Evolutionary conservation across 2,113 vertebrate species (phyloP).

Genomic region (human (Homo sapiens)): GRCh38 chr12:116243501-116244000

Average conservation of each 20-base stretch:
- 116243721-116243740: neutral
- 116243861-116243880: conserved; percentile 35
- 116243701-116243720: neutral
- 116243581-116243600: conserved; percentile 32
- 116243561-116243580: neutral
- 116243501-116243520: conserved; percentile 21
- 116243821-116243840: neutral
- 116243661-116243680: neutral
- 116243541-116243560: neutral
- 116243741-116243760: neutral
- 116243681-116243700: neutral
- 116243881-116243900: conserved; percentile 67
- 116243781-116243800: neutral
- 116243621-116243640: neutral
- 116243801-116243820: neutral
- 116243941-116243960: conserved; percentile 52
- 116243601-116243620: neutral
- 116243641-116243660: neutral
- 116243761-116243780: neutral
- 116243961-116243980: neutral
- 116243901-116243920: conserved; percentile 58
- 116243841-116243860: neutral
- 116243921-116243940: conserved; percentile 61
- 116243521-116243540: conserved; percentile 27
- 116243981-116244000: conserved; percentile 11